Base-by-base conservation (phyloP, 2,113 vertebrate species). In the Anolis sagrei region DNA sequence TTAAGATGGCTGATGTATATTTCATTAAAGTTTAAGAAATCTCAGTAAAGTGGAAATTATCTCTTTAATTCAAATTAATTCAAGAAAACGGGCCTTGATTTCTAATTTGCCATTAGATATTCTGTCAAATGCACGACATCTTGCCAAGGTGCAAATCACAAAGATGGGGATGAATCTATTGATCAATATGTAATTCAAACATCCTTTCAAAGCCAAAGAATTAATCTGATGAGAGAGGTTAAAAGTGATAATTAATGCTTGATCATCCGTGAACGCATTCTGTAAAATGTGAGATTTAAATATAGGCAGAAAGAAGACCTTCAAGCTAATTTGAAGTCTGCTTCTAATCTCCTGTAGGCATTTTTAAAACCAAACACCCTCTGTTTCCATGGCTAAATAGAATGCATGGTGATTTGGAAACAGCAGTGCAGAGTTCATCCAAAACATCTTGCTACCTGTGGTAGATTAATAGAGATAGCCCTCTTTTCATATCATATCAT, bases 101-200 rank as follows among this genome's bases (percentile, higher is more conserved):
- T 92, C 82, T 86, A 87, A 92, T 93, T 92, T 84, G 86, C 78
- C 73, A 90, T 76, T 39, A 89, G 82, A 34, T 82, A 92, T 86
- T 87, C 48, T 39, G 9, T 54, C 70, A 34, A 66, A 79, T 48
- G 23, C 23, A 32, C 81, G 88, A 5, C 76, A 54, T 70, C 27
- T 81, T 87, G 84, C 79, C 89, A 86, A 51, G 34, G 69, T 25
- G 34, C 85, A 90, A 90, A 92, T 90, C 77, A 89, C 80, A 89
- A 84, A 75, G 48, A 87, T 87, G 79, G 83, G 39, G 81, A 77
- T 86, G 78, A 70, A 34, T 84, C 21, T 84, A 79, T 84, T 78
- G 74, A 88, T 84, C 88, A 82, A 62, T 39, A 89, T 39, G 32
- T 44, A 90, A 87, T 39, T 81, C 27, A n/a, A 86, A 62, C 80